phyloP scores from a whole-genome alignment of 2,113 vertebrate genomes.

The Ophiodon elongatus region DNA sequence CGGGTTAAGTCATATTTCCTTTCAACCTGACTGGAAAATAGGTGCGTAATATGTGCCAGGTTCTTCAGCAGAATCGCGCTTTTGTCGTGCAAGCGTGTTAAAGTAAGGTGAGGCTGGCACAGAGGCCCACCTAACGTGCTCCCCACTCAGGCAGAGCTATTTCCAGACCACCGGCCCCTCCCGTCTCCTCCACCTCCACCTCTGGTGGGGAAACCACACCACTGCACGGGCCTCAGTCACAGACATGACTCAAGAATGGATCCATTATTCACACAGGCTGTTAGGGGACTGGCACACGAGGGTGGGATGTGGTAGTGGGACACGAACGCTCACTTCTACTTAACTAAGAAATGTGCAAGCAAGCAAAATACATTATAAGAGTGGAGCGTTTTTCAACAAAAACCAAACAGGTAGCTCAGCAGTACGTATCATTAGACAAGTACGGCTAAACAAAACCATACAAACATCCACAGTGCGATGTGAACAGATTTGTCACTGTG shows the following conservation, averaged over 20 bases:
- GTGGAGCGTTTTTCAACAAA: slow-evolving; percentile 23
- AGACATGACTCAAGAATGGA: slow-evolving; percentile 81
- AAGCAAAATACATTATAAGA: slow-evolving; percentile 45
- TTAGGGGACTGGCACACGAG: slow-evolving; percentile 65
- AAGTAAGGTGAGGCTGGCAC: slow-evolving; percentile 64
- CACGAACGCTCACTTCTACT: slow-evolving; percentile 60
- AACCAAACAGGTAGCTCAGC: slow-evolving; percentile 40
- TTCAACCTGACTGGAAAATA: slow-evolving; percentile 38
- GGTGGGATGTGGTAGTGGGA: slow-evolving; percentile 52
- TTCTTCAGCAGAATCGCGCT: slow-evolving; percentile 37
- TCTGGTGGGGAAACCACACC: slow-evolving; percentile 76
- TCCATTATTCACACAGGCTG: slow-evolving; percentile 82
- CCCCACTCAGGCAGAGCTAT: slow-evolving; percentile 71
- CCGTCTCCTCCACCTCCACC: slow-evolving; percentile 64
- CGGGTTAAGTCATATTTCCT: slow-evolving; percentile 35
- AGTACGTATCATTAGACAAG: slow-evolving; percentile 9
- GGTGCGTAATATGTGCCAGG: slow-evolving; percentile 23
- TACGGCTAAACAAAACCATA: slow-evolving; percentile 1
- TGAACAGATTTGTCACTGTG: not conserved
- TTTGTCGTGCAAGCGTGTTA: slow-evolving; percentile 49
- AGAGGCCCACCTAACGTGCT: slow-evolving; percentile 77
- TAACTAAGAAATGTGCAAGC: slow-evolving; percentile 58
- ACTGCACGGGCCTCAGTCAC: slow-evolving; percentile 72
- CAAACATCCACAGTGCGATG: slow-evolving; percentile 1
- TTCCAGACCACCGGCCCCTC: slow-evolving; percentile 74